Evolutionary conservation across 2,113 vertebrate genomes (phyloP), one percentile per base, ranked within the genome.

Genomic region (Pterocles burchelli): DNA sequence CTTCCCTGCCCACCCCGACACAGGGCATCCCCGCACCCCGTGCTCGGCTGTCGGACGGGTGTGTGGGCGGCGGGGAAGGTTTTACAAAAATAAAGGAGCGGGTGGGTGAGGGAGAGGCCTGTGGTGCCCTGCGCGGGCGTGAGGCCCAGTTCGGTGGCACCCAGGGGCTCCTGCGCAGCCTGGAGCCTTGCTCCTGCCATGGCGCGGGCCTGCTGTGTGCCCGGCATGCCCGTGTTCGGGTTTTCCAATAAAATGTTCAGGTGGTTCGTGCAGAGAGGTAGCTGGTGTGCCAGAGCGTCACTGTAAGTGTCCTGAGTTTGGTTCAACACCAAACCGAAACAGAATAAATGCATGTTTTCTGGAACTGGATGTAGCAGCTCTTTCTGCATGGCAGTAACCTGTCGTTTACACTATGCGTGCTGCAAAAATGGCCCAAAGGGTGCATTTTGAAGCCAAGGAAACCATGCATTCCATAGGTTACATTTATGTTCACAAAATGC

Each of bases 151-250:
- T 34, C 22, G 7, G 52, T 4, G 3, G 11, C 1, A 1, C 8
- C 13, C 15, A 5, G 3, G 13, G 31, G 18, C 10, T 59, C 4
- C 52, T 17, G 52, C 8, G 0, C 16, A 17, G 51, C 28, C 8
- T 11, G 10, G 10, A 4, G 26, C 36, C 5, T 11, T 28, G 58
- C 17, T 46, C 12, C 22, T 1, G 3, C 29, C 11, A 2, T 28
- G 48, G 13, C 3, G 3, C 2, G 20, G 19, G 20, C 26, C 62
- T 24, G n/a, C 28, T 7, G 2, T 4, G 5, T 0, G 4, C 1
- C 0, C 1, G 18, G 25, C 21, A 7, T 19, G 49, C n/a, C 29
- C 4, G 0, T 3, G 0, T 15, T 10, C 24, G 1, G 7, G 16
- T 54, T 63, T 36, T 34, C 9, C 13, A 18, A 4, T 20, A 11